phyloP scores from a whole-genome alignment of 2,797 vertebrate species.

The Anguilla pacifica region DNA sequence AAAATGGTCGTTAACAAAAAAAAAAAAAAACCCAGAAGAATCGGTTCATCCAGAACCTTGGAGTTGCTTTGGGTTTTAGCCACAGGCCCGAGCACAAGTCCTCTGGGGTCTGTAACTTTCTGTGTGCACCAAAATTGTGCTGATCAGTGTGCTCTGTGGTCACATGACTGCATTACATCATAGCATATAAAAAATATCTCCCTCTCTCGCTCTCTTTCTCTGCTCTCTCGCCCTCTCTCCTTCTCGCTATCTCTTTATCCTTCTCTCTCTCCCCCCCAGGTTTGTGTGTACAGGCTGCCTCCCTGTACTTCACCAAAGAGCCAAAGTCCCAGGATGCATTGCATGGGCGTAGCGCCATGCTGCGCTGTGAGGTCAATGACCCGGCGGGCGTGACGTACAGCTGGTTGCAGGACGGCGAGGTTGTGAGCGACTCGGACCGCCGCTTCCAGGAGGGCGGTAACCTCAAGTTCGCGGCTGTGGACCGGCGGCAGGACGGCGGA shows the following conservation, averaged over 20 bases:
- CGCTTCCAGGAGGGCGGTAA: slow-evolving; percentile 89
- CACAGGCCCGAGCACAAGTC: not conserved
- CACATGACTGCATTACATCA: not conserved
- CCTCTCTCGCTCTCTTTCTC: not conserved
- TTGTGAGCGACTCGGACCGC: slow-evolving; percentile 72
- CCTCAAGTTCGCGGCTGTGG: slow-evolving; percentile 86
- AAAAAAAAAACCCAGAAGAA: too few species aligned
- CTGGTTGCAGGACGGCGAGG: slow-evolving; percentile 82
- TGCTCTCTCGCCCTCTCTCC: slow-evolving; percentile 35
- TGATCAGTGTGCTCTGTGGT: not conserved
- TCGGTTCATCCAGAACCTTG: not conserved
- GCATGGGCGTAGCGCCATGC: slow-evolving; percentile 91
- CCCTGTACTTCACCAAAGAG: slow-evolving; percentile 88
- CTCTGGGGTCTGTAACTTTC: not conserved
- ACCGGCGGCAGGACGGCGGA: slow-evolving; percentile 81
- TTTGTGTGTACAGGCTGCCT: slow-evolving; percentile 64
- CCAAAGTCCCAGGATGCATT: slow-evolving; percentile 95
- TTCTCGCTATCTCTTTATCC: slow-evolving; percentile 24
- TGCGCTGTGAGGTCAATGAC: slow-evolving; percentile 90
- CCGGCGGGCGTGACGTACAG: slow-evolving; percentile 62
- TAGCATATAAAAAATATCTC: not conserved
- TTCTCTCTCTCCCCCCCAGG: slow-evolving; percentile 57
- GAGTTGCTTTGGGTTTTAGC: not conserved
- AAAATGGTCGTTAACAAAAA: too few species aligned
- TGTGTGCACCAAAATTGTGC: not conserved